Conservation (phyloP, 1,140 invertebrate species). For the Leptinotarsa undecemlineata region DNA sequence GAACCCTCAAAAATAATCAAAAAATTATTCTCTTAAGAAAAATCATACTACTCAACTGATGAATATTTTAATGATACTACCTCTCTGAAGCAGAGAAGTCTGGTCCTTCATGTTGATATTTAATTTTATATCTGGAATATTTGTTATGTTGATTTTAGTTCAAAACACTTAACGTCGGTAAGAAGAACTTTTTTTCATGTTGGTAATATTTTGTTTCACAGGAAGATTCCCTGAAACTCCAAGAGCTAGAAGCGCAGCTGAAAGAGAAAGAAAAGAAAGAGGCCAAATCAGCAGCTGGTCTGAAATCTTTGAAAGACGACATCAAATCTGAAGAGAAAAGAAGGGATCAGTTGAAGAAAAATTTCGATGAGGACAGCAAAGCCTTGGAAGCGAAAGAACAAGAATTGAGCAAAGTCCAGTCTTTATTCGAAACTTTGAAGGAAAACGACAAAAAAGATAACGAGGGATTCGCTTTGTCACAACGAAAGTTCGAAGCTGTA, state of each 20-base stretch:
- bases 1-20: too few species aligned
- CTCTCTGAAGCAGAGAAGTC: too few species aligned
- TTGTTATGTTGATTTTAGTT: too few species aligned
- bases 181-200: background rate
- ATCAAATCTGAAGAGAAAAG: slow-evolving; percentile 73
- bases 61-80: too few species aligned
- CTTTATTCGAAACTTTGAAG: slow-evolving; percentile 72
- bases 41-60: too few species aligned
- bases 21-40: too few species aligned
- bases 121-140: too few species aligned
- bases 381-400: slow-evolving; percentile 67
- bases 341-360: slow-evolving; percentile 70
- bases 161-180: too few species aligned
- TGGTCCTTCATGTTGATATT: too few species aligned
- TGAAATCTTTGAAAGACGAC: slow-evolving; percentile 71
- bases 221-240: slow-evolving; percentile 70
- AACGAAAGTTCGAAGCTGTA: slow-evolving; percentile 82
- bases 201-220: slow-evolving; percentile 47
- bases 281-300: slow-evolving; percentile 67
- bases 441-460: slow-evolving; percentile 69
- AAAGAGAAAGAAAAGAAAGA: slow-evolving; percentile 70
- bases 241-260: slow-evolving; percentile 68
- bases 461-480: slow-evolving; percentile 71
- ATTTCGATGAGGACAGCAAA: slow-evolving; percentile 72
- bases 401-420: slow-evolving; percentile 68